A percentile compares a stretch with the other conserved stretches of the same genome.
Conservation (phyloP, 2,888 invertebrate genomes). For the Phorcus lineatus region DNA sequence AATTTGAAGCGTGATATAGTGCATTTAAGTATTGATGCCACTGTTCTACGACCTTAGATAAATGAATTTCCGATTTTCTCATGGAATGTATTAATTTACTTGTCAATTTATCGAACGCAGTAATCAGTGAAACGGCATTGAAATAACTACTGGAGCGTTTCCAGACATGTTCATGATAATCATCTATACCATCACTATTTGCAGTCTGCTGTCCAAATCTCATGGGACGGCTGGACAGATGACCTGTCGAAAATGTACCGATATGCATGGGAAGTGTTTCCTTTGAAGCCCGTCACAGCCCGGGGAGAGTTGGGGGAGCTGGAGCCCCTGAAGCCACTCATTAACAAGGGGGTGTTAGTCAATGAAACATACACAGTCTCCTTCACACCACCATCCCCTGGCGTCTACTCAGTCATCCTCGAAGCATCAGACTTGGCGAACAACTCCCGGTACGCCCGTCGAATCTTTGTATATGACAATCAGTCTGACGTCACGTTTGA, state of each 20-base stretch:
- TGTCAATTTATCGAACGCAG: no score
- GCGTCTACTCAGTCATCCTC: constrained; percentile 51
- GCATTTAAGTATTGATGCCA: no score
- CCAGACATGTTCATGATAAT: background rate
- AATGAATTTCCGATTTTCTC: no score
- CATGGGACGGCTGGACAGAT: constrained; percentile 28
- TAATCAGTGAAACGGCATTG: no score
- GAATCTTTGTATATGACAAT: constrained; percentile 48
- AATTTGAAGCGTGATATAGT: no score
- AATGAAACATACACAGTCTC: background rate
- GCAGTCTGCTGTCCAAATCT: background rate
- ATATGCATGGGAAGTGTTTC: constrained; percentile 27
- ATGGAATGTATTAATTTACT: no score
- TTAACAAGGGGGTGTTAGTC: background rate
- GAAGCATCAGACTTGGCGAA: constrained; percentile 51
- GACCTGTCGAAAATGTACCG: constrained; percentile 22
- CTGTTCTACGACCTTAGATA: no score
- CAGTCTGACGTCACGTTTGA: constrained; percentile 32
- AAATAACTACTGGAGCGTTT: background rate
- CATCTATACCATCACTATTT: background rate
- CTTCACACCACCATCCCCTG: constrained; percentile 40
- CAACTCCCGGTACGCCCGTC: constrained; percentile 50
- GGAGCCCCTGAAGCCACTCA: constrained; percentile 14
- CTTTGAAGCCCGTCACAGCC: background rate
- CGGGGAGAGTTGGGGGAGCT: background rate